These are phyloP conservation scores for Minunthozetes semirufus DNA, from an alignment of 2,888 invertebrate genomes.

Conservation along the genomic window DNA sequence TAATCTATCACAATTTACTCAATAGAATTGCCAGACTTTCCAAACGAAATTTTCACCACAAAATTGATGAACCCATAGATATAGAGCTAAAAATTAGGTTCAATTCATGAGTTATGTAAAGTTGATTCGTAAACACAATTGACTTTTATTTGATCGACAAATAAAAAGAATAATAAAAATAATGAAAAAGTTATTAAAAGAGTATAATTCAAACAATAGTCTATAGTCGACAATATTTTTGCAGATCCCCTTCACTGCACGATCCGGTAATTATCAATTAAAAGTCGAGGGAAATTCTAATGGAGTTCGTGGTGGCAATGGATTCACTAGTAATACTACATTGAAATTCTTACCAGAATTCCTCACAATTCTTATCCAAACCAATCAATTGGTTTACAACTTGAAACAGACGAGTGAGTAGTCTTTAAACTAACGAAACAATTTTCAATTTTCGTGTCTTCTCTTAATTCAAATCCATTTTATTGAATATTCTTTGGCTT, in stretches of 20 bases:
- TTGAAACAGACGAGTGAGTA: conserved; percentile 41
- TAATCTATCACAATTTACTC: neutral
- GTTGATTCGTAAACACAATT: neutral
- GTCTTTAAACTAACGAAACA: conserved; percentile 40
- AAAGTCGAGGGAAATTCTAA: conserved; percentile 49
- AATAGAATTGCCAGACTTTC: neutral
- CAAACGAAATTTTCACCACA: neutral
- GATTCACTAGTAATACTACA: conserved; percentile 50
- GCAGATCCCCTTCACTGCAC: conserved; percentile 49
- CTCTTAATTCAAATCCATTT: neutral
- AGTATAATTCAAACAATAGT: neutral
- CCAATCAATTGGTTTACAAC: conserved; percentile 51
- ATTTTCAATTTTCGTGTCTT: conserved; percentile 11
- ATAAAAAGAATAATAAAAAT: neutral
- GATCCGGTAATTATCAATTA: conserved; percentile 48
- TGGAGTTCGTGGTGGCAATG: conserved; percentile 47
- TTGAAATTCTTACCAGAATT: conserved; percentile 50
- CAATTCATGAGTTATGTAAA: neutral
- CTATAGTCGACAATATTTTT: conserved; percentile 18
- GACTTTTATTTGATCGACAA: neutral
- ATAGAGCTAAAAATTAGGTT: neutral
- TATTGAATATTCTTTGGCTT: neutral
- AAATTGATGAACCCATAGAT: neutral
- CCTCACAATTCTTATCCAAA: conserved; percentile 51
- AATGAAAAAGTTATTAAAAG: neutral